Percentiles rank a stretch among this genome's conserved stretches.
These are phyloP conservation scores for Pseudolaguvia tuberculata DNA, from an alignment of 2,113 vertebrate genomes.

Conservation along the genomic window DNA sequence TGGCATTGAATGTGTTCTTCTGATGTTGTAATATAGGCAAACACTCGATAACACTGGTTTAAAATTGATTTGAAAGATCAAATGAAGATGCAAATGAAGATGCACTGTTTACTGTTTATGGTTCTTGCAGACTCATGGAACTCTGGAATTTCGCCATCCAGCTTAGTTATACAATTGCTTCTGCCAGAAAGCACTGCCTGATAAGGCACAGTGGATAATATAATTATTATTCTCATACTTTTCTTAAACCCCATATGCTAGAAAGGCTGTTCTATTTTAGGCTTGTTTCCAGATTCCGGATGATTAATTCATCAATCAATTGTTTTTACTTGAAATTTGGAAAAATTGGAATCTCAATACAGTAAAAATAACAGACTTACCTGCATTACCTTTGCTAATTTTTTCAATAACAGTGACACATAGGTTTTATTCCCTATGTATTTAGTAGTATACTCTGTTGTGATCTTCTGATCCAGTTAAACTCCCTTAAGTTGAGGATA, in stretches of 20 bases:
- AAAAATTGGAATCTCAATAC: no score
- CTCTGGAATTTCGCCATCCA: neutral
- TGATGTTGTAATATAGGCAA: no score
- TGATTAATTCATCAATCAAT: neutral
- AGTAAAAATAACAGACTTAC: no score
- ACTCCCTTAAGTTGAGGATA: constrained; percentile 72
- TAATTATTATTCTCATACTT: neutral
- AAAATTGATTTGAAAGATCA: neutral
- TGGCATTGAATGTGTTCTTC: no score
- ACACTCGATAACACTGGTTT: neutral
- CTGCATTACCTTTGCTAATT: neutral
- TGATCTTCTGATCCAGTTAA: constrained; percentile 12
- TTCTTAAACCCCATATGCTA: neutral
- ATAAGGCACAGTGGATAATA: neutral
- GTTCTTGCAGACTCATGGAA: neutral
- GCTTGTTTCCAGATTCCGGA: neutral
- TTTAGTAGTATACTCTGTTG: neutral
- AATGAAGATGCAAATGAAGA: neutral
- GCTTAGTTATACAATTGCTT: neutral
- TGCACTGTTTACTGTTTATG: neutral
- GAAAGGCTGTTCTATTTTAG: neutral
- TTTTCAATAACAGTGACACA: neutral
- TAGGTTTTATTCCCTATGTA: neutral
- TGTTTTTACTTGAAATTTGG: neutral
- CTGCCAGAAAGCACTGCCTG: neutral